These are phyloP conservation scores for Cosmorhoe ocellata DNA, from an alignment of 2,888 invertebrate genomes.

Conservation along the genomic window DNA sequence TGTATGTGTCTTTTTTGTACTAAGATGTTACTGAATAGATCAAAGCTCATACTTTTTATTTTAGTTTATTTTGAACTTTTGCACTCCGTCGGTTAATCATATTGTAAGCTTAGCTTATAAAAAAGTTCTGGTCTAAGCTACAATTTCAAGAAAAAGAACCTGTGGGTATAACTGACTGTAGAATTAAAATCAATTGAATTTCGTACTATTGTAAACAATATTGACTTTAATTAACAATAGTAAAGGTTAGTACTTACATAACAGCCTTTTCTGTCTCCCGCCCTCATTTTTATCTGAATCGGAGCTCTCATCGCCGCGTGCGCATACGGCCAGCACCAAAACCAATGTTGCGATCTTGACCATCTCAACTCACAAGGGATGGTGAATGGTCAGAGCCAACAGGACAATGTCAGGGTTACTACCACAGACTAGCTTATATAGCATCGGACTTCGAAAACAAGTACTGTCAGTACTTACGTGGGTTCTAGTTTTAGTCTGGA, in stretches of 20 bases:
- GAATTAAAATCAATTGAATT: too few relatives aligned
- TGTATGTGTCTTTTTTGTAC: too few relatives aligned
- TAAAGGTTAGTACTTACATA: constrained; percentile 59
- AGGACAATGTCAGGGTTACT: constrained; percentile 78
- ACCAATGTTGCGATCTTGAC: constrained; percentile 48
- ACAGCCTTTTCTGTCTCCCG: constrained; percentile 55
- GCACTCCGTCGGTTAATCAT: too few relatives aligned
- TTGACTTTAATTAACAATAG: neutral
- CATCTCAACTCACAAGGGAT: constrained; percentile 46
- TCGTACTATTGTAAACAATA: too few relatives aligned
- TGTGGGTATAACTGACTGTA: too few relatives aligned
- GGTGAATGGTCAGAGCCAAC: constrained; percentile 45
- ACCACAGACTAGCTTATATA: constrained; percentile 75
- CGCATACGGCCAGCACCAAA: constrained; percentile 41
- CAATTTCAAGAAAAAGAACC: too few relatives aligned
- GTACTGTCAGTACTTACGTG: constrained; percentile 63
- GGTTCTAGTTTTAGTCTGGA: constrained; percentile 72
- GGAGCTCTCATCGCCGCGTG: constrained; percentile 23
- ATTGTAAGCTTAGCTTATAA: too few relatives aligned
- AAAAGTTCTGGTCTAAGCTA: too few relatives aligned
- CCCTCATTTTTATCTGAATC: constrained; percentile 28
- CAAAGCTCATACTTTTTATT: too few relatives aligned
- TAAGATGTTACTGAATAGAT: too few relatives aligned
- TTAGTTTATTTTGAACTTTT: too few relatives aligned
- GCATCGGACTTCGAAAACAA: constrained; percentile 62